Base-by-base conservation (phyloP, 2,888 invertebrate genomes). In the Brachyptera putata region DNA sequence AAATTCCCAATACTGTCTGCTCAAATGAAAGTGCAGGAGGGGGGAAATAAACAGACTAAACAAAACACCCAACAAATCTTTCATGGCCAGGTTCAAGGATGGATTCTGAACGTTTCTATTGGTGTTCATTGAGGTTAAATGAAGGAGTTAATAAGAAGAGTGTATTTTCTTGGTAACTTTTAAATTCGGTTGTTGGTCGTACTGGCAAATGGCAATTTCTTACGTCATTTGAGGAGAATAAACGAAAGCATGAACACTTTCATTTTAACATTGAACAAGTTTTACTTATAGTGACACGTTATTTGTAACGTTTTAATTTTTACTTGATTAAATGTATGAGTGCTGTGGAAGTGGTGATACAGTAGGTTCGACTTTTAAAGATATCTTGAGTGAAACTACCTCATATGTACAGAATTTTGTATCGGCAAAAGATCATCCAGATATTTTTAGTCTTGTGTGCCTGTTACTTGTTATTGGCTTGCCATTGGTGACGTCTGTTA, bases 311-410 rank as follows among this genome's bases (percentile, higher is more conserved):
- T 21, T 24, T 53, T 43, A 18, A 16, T 43, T 18, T 43, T 16
- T 43, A 16, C 18, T 21, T 53, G n/a, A n/a, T n/a, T n/a, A n/a
- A 56, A 64, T 64, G 64, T 58, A 62, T 30, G 62, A 62, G 56
- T 62, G 64, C 56, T 64, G 64, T 57, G 59, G 60, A 22, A 57
- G 56, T 58, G 57, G 61, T 55, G 61, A 61, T 25, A 25, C 55
- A 34, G 57, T 37, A 18, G 46, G 53, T 39, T 24, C 53, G 24
- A 57, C 30, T 37, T 61, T 61, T 26, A 43, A 25, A 16, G 25
- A 58, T 30, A 58, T 61, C 21, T 21, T 61, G n/a, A 18, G 48
- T n/a, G 21, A 34, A 30, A 11, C 21, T 24, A 16, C 58, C 36
- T 14, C 46, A 37, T 36, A 36, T 25, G 5, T 56, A 22, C 36